Conservation (phyloP, 2,797 vertebrate genomes). For the Pseudochirops cupreus region DNA sequence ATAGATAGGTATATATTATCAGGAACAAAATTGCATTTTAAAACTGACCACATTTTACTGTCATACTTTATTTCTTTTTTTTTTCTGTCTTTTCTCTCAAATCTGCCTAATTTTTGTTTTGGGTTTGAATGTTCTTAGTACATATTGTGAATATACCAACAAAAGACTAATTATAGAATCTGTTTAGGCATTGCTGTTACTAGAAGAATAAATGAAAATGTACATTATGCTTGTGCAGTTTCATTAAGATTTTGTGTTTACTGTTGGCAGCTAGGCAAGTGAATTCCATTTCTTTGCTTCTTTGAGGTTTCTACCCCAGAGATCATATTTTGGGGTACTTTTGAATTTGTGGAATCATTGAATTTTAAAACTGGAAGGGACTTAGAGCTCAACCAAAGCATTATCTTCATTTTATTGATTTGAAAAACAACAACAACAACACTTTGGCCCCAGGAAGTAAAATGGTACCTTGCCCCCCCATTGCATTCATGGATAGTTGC, state of each 20-base stretch:
- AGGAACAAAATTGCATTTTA: conserved; percentile 5
- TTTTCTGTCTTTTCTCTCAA: neutral
- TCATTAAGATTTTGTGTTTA: neutral
- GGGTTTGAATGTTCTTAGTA: conserved; percentile 1
- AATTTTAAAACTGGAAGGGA: neutral
- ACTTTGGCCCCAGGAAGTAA: neutral
- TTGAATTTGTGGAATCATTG: neutral
- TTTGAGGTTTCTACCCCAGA: neutral
- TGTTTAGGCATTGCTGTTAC: conserved; percentile 14
- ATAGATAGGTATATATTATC: conserved; percentile 90
- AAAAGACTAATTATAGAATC: neutral
- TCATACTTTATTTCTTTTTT: neutral
- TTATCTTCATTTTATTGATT: neutral
- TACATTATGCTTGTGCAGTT: neutral
- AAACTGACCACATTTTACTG: neutral
- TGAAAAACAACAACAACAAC: neutral
- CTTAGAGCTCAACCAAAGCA: neutral
- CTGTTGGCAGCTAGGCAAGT: neutral
- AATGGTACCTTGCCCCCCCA: neutral
- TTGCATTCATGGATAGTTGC: neutral
- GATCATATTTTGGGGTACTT: neutral
- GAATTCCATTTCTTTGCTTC: neutral
- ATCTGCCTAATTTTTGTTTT: neutral
- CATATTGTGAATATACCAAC: neutral
- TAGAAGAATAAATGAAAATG: neutral